Percentiles rank a stretch among this genome's conserved stretches.
Conservation (phyloP, 2,113 vertebrate genomes). For the Motacilla tschutschensis region DNA sequence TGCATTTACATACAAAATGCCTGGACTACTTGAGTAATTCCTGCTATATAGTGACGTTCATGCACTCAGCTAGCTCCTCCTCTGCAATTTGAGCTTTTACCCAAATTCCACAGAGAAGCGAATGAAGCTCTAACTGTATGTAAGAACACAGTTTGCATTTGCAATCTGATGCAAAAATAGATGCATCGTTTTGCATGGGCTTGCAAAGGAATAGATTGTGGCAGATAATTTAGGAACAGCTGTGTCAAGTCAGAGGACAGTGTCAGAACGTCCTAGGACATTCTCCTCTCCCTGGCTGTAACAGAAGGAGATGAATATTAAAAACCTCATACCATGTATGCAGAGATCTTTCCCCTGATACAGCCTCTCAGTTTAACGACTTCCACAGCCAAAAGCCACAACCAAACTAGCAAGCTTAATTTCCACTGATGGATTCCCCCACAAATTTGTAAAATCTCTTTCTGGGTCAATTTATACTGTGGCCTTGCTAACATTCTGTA, state of each 20-base stretch:
- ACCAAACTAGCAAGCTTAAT: neutral
- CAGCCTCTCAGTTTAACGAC: neutral
- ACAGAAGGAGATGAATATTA: neutral
- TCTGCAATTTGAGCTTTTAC: slow-evolving; percentile 13
- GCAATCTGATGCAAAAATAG: neutral
- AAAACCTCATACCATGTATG: neutral
- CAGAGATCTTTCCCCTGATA: neutral
- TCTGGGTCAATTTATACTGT: slow-evolving; percentile 3
- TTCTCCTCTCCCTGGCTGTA: neutral
- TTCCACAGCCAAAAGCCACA: slow-evolving; percentile 39
- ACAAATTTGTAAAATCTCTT: slow-evolving; percentile 11
- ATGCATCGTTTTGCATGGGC: neutral
- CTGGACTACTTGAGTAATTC: neutral
- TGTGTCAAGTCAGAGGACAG: slow-evolving; percentile 7
- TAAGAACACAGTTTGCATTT: neutral
- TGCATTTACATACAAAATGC: neutral
- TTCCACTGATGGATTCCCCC: slow-evolving; percentile 1
- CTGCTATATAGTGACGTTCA: neutral
- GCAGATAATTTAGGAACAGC: slow-evolving; percentile 8
- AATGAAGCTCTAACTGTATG: neutral
- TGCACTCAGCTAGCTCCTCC: neutral
- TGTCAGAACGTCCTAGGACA: slow-evolving; percentile 27
- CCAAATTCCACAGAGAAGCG: neutral
- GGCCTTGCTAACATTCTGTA: neutral
- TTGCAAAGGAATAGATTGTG: slow-evolving; percentile 7